Evolutionary conservation across 2,888 invertebrate species (phyloP).

Genomic region (Andrena chrysosceles): DNA sequence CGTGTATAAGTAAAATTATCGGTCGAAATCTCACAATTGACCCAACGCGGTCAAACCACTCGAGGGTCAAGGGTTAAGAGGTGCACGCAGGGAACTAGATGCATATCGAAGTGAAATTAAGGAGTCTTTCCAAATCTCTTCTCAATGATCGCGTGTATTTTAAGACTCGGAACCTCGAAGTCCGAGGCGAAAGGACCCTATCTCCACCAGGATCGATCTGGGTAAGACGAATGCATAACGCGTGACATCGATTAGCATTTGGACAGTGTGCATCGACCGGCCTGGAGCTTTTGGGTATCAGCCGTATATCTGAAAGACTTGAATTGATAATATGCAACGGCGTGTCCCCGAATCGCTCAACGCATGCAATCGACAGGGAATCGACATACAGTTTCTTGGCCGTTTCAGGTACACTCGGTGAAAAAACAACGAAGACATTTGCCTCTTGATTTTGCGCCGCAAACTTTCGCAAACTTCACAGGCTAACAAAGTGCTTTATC

Average conservation of each 20-base stretch:
- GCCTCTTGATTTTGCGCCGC: neutral
- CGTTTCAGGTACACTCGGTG: neutral
- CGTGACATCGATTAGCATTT: conserved; percentile 67
- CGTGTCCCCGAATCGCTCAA: conserved; percentile 20
- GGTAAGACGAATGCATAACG: conserved; percentile 68
- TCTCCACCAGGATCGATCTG: conserved; percentile 42
- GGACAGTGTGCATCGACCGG: conserved; percentile 42
- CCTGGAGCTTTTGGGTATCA: conserved; percentile 54
- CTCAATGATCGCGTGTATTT: neutral
- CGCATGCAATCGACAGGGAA: conserved; percentile 5
- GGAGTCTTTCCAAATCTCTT: neutral
- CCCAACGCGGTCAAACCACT: too few relatives aligned
- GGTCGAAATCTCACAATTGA: too few relatives aligned
- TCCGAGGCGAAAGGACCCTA: conserved; percentile 26
- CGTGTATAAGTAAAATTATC: too few relatives aligned
- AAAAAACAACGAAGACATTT: neutral
- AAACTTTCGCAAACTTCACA: neutral
- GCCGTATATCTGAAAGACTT: conserved; percentile 56
- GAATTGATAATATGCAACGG: conserved; percentile 46
- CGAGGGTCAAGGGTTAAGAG: too few relatives aligned
- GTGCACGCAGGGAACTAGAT: too few relatives aligned
- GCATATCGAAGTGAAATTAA: too few relatives aligned
- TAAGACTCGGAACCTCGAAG: neutral
- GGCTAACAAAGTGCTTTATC: neutral
- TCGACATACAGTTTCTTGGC: conserved; percentile 17